Conservation (phyloP, 2,888 invertebrate genomes). For the Melanchra persicariae region DNA sequence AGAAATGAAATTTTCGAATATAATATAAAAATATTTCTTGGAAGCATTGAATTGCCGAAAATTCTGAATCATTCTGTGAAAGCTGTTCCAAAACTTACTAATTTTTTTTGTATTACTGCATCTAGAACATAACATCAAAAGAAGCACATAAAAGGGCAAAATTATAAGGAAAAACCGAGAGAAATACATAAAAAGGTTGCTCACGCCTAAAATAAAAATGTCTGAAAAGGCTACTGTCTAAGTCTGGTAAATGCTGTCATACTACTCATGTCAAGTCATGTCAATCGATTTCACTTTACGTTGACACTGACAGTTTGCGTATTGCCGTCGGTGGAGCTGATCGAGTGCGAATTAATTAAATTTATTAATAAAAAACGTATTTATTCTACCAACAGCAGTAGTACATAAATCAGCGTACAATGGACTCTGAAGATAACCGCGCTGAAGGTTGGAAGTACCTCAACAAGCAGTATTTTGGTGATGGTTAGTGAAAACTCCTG, state of each 20-base stretch:
- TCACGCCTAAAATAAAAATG: background rate
- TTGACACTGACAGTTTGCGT: constrained; percentile 76
- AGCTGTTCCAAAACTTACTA: background rate
- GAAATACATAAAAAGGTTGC: background rate
- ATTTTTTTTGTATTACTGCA: background rate
- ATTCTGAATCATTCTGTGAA: background rate
- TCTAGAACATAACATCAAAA: background rate
- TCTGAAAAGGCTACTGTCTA: constrained; percentile 51
- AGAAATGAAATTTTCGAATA: background rate
- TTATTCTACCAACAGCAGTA: constrained; percentile 45
- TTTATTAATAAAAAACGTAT: constrained; percentile 58
- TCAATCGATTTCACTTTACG: constrained; percentile 54
- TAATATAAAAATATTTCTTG: background rate
- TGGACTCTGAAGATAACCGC: constrained; percentile 85
- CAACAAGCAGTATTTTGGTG: constrained; percentile 89
- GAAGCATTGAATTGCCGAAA: background rate
- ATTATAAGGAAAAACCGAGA: background rate
- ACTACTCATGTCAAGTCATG: constrained; percentile 43
- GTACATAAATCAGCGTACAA: constrained; percentile 60
- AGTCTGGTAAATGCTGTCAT: constrained; percentile 50
- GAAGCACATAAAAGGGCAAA: background rate
- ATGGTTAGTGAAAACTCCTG: constrained; percentile 80
- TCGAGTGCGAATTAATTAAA: constrained; percentile 58
- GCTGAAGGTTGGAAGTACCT: constrained; percentile 89
- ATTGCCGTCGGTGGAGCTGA: constrained; percentile 61